Base-by-base conservation (phyloP, 2,113 vertebrate genomes). In the Cephalopholis sonnerati region DNA sequence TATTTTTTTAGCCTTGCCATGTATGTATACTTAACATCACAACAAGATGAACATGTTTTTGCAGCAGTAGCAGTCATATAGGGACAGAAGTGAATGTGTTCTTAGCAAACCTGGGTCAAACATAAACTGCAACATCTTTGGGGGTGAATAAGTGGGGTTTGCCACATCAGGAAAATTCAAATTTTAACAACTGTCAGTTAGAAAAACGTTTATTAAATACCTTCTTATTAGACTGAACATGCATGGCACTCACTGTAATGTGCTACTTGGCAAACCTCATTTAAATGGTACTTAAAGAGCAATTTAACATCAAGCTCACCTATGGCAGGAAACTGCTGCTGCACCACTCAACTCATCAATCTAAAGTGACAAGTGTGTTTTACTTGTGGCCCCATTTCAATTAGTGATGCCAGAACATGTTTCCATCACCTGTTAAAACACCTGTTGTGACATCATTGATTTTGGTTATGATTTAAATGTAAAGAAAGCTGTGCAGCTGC, bases 11-110 rank as follows among this genome's bases (percentile, higher is more conserved):
- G 10, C 57, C 67, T 81, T 71, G 29, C 18, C 62, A 63, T 79
- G 65, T 83, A 69, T 78, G 64, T 87, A 46, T 44, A 44, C 41
- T 81, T 50, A 68, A 50, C 9, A 58, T 68, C 29, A 16, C 65
- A 71, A 44, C 44, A 58, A 15, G 24, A 73, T 77, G 6, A 25
- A 53, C 22, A 32, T 72, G 65, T 73, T 74, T 68, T 68, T 62
- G 63, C 50, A 75, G 79, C 70, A 74, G 36, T 85, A 73, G 70
- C 71, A 86, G 71, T 83, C 41, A 74, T 62, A 81, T 74, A 83
- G 59, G 27, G 86, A 91, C 88, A 87, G 67, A 85, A 77, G 41
- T 91, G 89, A 92, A 92, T 89, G 85, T 91, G 88, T 74, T 82
- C 17, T 83, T 63, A 58, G 46, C 25, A 80, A 84, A 62, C 48